Conservation (phyloP, 2,888 invertebrate genomes). For the Drosophila demipolita region DNA sequence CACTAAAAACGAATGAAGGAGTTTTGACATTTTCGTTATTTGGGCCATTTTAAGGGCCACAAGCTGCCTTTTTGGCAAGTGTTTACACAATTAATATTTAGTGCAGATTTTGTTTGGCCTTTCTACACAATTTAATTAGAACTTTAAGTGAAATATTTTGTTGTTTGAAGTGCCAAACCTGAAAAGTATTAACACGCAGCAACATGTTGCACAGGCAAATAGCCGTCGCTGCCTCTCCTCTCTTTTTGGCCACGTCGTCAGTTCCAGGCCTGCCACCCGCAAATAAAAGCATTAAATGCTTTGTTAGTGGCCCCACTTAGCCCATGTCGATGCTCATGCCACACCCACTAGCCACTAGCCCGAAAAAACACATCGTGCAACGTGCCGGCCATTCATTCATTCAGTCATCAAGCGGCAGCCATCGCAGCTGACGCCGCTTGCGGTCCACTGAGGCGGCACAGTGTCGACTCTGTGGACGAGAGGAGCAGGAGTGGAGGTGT, state of each 20-base stretch:
- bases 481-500: not conserved
- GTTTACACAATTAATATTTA: not conserved
- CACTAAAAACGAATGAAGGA: not conserved
- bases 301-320: constrained; percentile 60
- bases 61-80: not conserved
- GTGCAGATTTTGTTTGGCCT: not conserved
- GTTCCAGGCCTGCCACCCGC: constrained; percentile 73
- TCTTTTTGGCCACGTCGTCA: constrained; percentile 48
- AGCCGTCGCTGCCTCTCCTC: not conserved
- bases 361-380: constrained; percentile 34
- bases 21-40: not conserved
- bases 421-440: constrained; percentile 72
- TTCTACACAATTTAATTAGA: constrained; percentile 13
- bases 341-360: constrained; percentile 1
- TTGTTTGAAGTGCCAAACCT: constrained; percentile 9
- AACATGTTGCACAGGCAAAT: constrained; percentile 67
- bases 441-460: constrained; percentile 30
- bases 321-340: constrained; percentile 11
- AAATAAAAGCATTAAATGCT: constrained; percentile 79
- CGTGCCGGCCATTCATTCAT: constrained; percentile 56
- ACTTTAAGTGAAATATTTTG: constrained; percentile 29
- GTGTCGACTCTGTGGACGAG: not conserved
- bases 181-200: constrained; percentile 27
- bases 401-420: constrained; percentile 74
- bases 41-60: not conserved